A percentile compares a stretch with the other conserved stretches of the same genome.
phyloP scores from a whole-genome alignment of 2,113 vertebrate species.

The Todiramphus saurophagus region DNA sequence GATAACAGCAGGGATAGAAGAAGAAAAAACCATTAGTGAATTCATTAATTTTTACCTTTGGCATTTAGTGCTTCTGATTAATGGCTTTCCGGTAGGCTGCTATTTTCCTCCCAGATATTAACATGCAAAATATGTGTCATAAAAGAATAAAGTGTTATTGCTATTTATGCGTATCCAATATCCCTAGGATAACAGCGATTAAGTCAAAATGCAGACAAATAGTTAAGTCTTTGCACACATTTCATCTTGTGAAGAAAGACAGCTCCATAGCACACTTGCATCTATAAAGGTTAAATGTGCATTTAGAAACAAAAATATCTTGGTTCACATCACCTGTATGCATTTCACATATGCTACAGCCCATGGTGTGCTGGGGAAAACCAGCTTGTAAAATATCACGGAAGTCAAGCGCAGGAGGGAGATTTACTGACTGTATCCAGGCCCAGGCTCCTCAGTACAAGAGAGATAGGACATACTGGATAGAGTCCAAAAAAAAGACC shows the following conservation, averaged over 20 bases:
- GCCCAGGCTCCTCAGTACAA: neutral
- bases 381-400: neutral
- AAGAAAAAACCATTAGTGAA: slow-evolving; percentile 38
- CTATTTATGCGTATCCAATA: neutral
- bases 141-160: neutral
- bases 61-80: slow-evolving; percentile 31
- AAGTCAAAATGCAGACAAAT: neutral
- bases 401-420: neutral
- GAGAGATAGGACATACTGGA: neutral
- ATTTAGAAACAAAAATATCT: neutral
- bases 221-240: neutral
- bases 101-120: slow-evolving; percentile 20
- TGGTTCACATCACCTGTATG: neutral
- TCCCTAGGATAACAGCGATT: neutral
- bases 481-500: fast-evolving
- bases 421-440: neutral
- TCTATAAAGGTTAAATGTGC: neutral
- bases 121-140: neutral
- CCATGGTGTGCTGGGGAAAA: neutral
- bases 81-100: slow-evolving; percentile 11
- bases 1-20: slow-evolving; percentile 1
- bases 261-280: neutral
- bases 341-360: neutral
- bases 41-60: slow-evolving; percentile 49
- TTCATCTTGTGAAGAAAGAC: neutral